These are phyloP conservation scores for Spicauda simplicius DNA, from an alignment of 2,888 invertebrate species.

Conservation along the genomic window DNA sequence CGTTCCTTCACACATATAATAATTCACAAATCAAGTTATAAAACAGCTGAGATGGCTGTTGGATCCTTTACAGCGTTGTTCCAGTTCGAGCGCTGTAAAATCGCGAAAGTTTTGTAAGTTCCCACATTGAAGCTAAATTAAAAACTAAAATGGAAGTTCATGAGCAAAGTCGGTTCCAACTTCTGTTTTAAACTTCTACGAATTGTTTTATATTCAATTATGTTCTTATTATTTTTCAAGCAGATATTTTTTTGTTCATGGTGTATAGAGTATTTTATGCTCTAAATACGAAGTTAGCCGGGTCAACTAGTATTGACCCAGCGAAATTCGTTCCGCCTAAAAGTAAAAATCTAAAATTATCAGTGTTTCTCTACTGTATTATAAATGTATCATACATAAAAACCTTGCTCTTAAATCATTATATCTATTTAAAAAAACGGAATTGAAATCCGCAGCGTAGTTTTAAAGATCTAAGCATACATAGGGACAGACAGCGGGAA, in stretches of 20 bases:
- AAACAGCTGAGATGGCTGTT: background rate
- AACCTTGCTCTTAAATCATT: no score
- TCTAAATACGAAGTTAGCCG: no score
- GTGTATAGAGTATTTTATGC: no score
- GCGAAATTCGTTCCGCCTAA: no score
- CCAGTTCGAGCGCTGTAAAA: background rate
- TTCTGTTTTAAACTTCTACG: background rate
- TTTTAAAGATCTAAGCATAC: no score
- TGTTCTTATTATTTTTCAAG: background rate
- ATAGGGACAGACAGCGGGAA: no score
- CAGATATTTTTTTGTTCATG: background rate
- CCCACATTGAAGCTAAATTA: conserved; percentile 2
- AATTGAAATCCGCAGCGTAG: no score
- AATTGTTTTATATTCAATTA: conserved; percentile 6
- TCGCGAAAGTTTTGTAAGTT: background rate
- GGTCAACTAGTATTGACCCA: no score
- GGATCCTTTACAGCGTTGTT: background rate
- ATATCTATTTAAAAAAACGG: no score
- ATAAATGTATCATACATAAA: no score
- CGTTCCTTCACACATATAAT: background rate
- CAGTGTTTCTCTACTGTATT: no score
- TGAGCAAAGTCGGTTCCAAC: conserved; percentile 1
- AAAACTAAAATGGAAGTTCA: conserved; percentile 11
- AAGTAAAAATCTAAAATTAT: no score
- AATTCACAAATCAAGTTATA: background rate